phyloP scores from a whole-genome alignment of 2,797 vertebrate genomes.

The Lepus oiostolus region DNA sequence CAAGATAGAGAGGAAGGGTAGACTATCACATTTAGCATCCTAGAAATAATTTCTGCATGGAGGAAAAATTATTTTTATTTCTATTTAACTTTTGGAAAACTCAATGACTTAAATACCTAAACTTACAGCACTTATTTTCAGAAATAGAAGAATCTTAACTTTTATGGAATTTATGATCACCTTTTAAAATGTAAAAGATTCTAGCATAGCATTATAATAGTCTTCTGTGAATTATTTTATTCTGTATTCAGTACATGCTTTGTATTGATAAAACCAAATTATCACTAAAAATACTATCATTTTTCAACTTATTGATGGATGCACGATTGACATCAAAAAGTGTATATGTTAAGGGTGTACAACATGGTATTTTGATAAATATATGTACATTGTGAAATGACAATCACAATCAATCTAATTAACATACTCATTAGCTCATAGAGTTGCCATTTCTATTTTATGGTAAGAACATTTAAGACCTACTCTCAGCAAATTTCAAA shows the following conservation, averaged over 20 bases:
- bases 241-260: background rate
- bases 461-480: no score
- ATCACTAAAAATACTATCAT: background rate
- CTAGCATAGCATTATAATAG: background rate
- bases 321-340: no score
- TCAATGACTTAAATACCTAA: background rate
- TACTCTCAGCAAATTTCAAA: no score
- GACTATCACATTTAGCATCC: conserved; percentile 10
- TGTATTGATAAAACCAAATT: conserved; percentile 32
- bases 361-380: no score
- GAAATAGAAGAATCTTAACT: background rate
- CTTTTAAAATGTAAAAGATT: conserved; percentile 55
- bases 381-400: no score
- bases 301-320: no score
- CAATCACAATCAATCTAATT: no score
- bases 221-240: conserved; percentile 40
- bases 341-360: no score
- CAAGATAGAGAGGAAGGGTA: background rate
- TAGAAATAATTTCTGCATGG: conserved; percentile 7
- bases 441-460: no score
- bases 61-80: conserved; percentile 40
- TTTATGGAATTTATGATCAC: background rate
- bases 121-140: conserved; percentile 5
- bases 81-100: conserved; percentile 49
- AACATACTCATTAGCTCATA: no score